phyloP scores from a whole-genome alignment of 1,140 invertebrate species.

The Lordiphosa collinella region DNA sequence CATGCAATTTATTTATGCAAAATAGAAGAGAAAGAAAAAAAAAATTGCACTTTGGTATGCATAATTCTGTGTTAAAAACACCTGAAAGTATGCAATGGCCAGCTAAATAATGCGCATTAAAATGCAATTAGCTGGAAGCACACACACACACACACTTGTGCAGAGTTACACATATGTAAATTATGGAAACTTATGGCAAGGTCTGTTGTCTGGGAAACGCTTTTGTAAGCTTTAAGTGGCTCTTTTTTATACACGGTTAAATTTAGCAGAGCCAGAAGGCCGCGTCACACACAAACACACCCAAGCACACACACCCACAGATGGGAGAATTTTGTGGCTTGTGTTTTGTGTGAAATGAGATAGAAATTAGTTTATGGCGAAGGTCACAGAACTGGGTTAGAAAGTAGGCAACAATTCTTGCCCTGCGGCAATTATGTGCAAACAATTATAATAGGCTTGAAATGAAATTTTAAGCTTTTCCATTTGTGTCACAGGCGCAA shows the following conservation, averaged over 20 bases:
- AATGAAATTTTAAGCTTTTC: slow-evolving; percentile 58
- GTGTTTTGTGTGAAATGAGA: slow-evolving; percentile 54
- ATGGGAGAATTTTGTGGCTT: slow-evolving; percentile 5
- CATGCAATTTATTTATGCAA: slow-evolving; percentile 10
- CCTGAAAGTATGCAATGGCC: slow-evolving; percentile 33
- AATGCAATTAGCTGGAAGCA: slow-evolving; percentile 58
- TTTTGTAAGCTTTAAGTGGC: slow-evolving; percentile 43
- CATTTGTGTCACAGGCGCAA: slow-evolving; percentile 38
- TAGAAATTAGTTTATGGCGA: slow-evolving; percentile 69
- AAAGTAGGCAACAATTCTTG: slow-evolving; percentile 22
- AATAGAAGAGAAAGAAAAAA: background rate
- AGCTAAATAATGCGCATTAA: slow-evolving; percentile 58
- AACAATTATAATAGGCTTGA: slow-evolving; percentile 55
- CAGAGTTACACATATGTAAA: slow-evolving; percentile 15
- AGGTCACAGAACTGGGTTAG: slow-evolving; percentile 31
- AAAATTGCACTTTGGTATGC: slow-evolving; percentile 14
- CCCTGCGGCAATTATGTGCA: slow-evolving; percentile 32
- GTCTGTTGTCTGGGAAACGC: slow-evolving; percentile 12
- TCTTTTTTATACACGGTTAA: slow-evolving; percentile 40
- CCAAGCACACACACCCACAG: slow-evolving; percentile 1
- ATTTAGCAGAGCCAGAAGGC: slow-evolving; percentile 58
- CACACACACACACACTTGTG: background rate
- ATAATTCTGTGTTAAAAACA: slow-evolving; percentile 32
- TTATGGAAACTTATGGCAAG: slow-evolving; percentile 37
- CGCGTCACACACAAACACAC: slow-evolving; percentile 16